Evolutionary conservation across 2,888 invertebrate genomes (phyloP).

Genomic region (Agriopis leucophaearia): DNA sequence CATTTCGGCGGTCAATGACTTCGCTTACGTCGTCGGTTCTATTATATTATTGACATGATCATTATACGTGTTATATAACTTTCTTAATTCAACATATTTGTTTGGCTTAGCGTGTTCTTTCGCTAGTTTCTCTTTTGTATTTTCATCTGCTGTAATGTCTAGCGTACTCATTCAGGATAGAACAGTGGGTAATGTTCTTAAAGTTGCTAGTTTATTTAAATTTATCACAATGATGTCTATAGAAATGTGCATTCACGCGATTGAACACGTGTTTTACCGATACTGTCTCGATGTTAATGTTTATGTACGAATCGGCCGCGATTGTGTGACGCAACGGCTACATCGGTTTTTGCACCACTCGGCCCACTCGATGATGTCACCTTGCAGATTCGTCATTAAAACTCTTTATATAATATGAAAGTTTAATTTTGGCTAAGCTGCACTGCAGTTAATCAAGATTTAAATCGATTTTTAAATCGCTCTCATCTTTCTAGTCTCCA

Average conservation of each 20-base stretch:
- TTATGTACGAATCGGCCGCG: conserved; percentile 53
- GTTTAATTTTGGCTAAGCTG: conserved; percentile 10
- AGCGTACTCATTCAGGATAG: background rate
- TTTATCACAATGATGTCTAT: conserved; percentile 9
- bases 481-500: background rate
- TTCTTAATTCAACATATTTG: conserved; percentile 3
- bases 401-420: conserved; percentile 31
- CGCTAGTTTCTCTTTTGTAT: background rate
- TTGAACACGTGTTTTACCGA: conserved; percentile 54
- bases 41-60: conserved; percentile 31
- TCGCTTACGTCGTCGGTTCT: conserved; percentile 44
- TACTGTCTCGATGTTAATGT: conserved; percentile 46
- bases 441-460: conserved; percentile 15
- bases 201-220: conserved; percentile 18
- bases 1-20: conserved; percentile 53
- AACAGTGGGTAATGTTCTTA: background rate
- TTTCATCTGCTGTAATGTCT: background rate
- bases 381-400: conserved; percentile 53
- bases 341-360: conserved; percentile 62
- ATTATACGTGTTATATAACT: conserved; percentile 17
- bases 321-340: conserved; percentile 63
- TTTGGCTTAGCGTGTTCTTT: background rate
- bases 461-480: conserved; percentile 8
- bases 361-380: conserved; percentile 71
- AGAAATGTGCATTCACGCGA: conserved; percentile 50